Percentiles rank a stretch among this genome's conserved stretches.
phyloP scores from a whole-genome alignment of 1,140 invertebrate genomes.

The Palaemon carinicauda region DNA sequence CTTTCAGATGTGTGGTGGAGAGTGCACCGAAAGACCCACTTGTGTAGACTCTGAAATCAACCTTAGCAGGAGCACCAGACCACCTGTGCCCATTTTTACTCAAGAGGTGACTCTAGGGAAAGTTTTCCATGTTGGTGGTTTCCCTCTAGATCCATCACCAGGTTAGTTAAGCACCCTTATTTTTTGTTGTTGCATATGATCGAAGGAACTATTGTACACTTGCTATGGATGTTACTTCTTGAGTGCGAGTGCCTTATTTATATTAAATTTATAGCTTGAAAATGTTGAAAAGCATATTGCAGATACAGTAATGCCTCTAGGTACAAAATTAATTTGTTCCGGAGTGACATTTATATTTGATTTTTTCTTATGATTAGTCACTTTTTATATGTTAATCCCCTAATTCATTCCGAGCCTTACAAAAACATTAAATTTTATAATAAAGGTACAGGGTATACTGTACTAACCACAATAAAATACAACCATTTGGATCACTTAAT shows the following conservation, averaged over 20 bases:
- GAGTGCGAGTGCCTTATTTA: no score
- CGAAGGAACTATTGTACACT: background rate
- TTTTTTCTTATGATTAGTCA: no score
- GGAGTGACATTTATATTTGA: no score
- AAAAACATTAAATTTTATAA: no score
- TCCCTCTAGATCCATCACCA: background rate
- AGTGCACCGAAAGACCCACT: conserved; percentile 20
- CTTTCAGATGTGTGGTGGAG: conserved; percentile 24
- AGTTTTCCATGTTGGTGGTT: conserved; percentile 8
- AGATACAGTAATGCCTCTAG: background rate
- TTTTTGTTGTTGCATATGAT: background rate
- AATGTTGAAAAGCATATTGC: no score
- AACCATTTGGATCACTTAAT: no score
- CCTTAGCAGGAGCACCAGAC: conserved; percentile 22
- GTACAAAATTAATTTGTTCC: background rate
- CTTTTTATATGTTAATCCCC: no score
- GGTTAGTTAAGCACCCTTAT: background rate
- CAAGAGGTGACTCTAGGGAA: conserved; percentile 28
- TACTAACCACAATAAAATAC: no score
- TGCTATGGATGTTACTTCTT: no score
- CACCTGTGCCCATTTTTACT: background rate
- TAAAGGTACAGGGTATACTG: no score
- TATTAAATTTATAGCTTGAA: no score
- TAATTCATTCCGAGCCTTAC: no score
- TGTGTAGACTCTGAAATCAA: conserved; percentile 34